Evolutionary conservation across 2,113 vertebrate genomes (phyloP), one percentile per base, ranked within the genome.

Genomic region (Passer montanus): DNA sequence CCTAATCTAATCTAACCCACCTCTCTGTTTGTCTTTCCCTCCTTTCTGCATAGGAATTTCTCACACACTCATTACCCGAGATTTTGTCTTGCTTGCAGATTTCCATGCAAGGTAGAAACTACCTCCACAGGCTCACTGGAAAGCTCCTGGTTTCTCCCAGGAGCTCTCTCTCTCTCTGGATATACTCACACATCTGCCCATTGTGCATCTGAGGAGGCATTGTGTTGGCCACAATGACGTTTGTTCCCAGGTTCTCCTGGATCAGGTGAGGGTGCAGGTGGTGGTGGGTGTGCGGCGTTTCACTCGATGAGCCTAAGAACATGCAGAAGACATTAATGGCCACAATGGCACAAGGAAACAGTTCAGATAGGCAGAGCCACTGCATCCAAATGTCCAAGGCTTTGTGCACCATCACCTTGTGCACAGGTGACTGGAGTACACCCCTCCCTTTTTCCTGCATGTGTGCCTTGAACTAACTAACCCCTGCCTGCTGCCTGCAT

Each of bases 241-340:
- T 99, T 95, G 98, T 99, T 96, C 98, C 99, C 96, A 99, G 98
- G 97, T 99, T 99, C 90, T 99, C 99, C 89, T 99, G 99, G 91
- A 99, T 99, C 98, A 99, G 98, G 49, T 99, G 99, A 76, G 99
- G 99, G 91, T 99, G 99, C 93, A 99, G 98, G 78, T 99, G 98
- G 80, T 99, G 99, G 92, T 99, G 99, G 73, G 99, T 95, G 12
- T 99, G 99, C 5, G 98, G 98, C 0, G 99, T 97, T 91, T 99
- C 99, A 41, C 98, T 99, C 60, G 99, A 98, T 67, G 99, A 99
- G 52, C 99, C 99, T 99, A 13, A 60, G 95, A 83, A 70, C 0
- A 1, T 24, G 33, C 17, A 15, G 1, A 14, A 31, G 55, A 56
- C 63, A 68, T 84, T 46, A 78, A 58, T 18, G 84, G 35, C 23